These are phyloP conservation scores for Helicoverpa zea DNA, from an alignment of 1,140 invertebrate genomes.

Conservation along the genomic window DNA sequence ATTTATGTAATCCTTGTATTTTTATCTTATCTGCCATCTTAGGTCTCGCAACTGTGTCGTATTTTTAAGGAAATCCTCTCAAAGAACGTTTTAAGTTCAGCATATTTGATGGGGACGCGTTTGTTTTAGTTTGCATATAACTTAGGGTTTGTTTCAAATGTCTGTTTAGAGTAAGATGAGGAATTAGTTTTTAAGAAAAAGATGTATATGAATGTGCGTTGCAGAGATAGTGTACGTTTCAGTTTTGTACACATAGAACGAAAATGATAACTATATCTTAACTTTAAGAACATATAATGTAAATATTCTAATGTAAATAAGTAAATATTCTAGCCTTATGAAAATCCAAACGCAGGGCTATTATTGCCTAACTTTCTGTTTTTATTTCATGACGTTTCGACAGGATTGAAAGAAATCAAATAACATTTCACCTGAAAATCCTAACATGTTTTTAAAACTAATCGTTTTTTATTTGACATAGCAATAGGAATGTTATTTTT, in stretches of 20 bases:
- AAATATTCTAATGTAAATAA: too few species aligned
- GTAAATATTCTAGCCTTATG: background rate
- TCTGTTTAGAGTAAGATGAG: background rate
- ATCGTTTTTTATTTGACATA: background rate
- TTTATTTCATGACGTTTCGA: background rate
- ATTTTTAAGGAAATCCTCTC: constrained; percentile 53
- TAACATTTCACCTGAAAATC: too few species aligned
- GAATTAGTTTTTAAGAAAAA: background rate
- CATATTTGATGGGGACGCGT: constrained; percentile 5
- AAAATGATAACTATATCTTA: too few species aligned
- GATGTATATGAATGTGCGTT: too few species aligned
- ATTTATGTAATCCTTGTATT: constrained; percentile 52
- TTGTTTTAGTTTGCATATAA: constrained; percentile 33
- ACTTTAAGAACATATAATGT: too few species aligned
- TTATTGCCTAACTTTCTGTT: background rate
- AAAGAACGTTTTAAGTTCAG: constrained; percentile 17
- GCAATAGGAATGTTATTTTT: background rate
- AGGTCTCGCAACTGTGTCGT: constrained; percentile 40
- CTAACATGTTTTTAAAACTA: background rate
- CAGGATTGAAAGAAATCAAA: background rate
- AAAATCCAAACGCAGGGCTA: background rate
- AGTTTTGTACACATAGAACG: too few species aligned
- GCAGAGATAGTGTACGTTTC: too few species aligned
- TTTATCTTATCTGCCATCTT: constrained; percentile 34
- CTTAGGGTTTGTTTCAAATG: background rate